These are phyloP conservation scores for Himalopsyche phryganea DNA, from an alignment of 1,140 invertebrate species.

Conservation along the genomic window DNA sequence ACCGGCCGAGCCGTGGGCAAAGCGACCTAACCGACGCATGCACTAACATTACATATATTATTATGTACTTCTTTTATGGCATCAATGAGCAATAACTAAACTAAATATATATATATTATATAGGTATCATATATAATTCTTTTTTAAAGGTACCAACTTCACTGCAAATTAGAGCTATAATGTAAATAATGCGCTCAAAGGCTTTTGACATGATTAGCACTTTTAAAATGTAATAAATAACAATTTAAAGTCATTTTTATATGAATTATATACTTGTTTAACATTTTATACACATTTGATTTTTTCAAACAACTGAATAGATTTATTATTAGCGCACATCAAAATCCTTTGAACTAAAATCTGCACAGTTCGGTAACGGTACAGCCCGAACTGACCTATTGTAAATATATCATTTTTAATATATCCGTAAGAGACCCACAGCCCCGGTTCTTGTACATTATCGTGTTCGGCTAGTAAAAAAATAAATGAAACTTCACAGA, in stretches of 20 bases:
- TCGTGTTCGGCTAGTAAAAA: constrained; percentile 21
- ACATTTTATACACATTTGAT: too few relatives aligned
- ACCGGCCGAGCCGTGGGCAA: constrained; percentile 32
- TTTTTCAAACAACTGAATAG: too few relatives aligned
- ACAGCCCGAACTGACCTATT: neutral
- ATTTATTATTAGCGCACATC: too few relatives aligned
- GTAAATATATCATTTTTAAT: constrained; percentile 5
- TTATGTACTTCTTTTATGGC: constrained; percentile 15
- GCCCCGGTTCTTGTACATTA: constrained; percentile 18
- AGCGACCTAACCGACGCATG: constrained; percentile 9
- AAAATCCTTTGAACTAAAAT: too few relatives aligned
- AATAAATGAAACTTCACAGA: constrained; percentile 21
- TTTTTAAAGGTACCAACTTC: constrained; percentile 10
- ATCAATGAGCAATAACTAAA: constrained; percentile 14
- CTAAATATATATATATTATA: neutral
- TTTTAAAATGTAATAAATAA: too few relatives aligned
- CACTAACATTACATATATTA: constrained; percentile 4
- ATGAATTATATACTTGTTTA: too few relatives aligned
- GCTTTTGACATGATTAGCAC: too few relatives aligned
- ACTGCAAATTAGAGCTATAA: constrained; percentile 13
- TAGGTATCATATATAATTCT: neutral
- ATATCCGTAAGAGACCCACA: constrained; percentile 14
- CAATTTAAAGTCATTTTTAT: too few relatives aligned
- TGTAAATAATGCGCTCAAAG: constrained; percentile 8
- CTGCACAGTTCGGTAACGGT: too few relatives aligned